Evolutionary conservation across 2,888 invertebrate genomes (phyloP), one percentile per base, ranked within the genome.

Genomic region (Oscheius onirici): DNA sequence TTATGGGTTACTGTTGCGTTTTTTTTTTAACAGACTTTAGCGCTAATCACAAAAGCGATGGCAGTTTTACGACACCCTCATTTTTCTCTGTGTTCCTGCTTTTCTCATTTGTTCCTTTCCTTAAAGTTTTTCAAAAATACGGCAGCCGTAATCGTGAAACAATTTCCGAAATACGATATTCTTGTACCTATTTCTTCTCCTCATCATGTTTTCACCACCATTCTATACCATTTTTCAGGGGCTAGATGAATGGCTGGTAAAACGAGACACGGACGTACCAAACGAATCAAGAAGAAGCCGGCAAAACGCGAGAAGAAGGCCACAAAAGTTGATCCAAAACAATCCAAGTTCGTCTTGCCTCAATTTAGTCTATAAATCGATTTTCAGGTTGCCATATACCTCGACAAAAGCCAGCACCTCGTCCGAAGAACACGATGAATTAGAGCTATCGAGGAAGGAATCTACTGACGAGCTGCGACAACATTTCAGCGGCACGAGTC

Each of bases 241-340:
- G 11, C 41, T 5, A 40, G 8, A 58, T 58, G 58, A 28, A 58
- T 58, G 58, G 58, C 58, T 58, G 58, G 58, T 58, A 58, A 22
- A 20, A n/a, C 8, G 13, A 8, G 26, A 26, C 15, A 26, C 15
- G 20, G 41, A 10, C n/a, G 17, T 17, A 8, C 17, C 20, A 58
- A 57, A 20, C 28, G 41, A 13, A 20, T 17, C 20, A 58, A 58
- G 22, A 58, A 58, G 41, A 58, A 58, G 41, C 34, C 20, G 1
- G 43, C 2, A 20, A 34, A 58, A 34, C 34, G 24, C n/a, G 20
- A 8, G n/a, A 58, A 58, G 24, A 58, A 58, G 20, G 11, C 11
- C 17, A 58, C 17, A 17, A 41, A 58, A 34, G 11, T 5, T 8
- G 58, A 58, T 58, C 24, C 24, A 40, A 58, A 58, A 40, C 58